Evolutionary conservation across 2,888 invertebrate genomes (phyloP).

Genomic region (Tortricodes alternella): DNA sequence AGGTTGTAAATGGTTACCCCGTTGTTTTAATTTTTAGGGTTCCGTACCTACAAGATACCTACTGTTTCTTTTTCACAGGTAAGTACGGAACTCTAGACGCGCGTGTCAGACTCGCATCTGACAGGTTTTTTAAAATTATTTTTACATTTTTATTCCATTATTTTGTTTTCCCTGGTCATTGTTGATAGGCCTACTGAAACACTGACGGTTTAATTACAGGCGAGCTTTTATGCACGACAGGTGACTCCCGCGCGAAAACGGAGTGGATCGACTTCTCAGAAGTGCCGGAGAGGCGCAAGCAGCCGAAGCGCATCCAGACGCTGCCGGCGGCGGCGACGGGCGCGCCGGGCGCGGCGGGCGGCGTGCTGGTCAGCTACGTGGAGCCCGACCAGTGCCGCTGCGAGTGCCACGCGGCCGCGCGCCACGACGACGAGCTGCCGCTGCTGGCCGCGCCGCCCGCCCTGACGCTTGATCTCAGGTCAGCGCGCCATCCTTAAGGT

Average conservation of each 20-base stretch:
- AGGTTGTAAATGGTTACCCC: too few relatives aligned
- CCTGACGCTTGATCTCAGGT: constrained; percentile 5
- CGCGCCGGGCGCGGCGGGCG: constrained; percentile 60
- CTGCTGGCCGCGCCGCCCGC: constrained; percentile 6
- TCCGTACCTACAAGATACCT: too few relatives aligned
- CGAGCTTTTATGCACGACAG: constrained; percentile 26
- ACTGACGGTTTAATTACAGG: too few relatives aligned
- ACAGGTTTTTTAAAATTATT: too few relatives aligned
- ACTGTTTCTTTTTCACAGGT: too few relatives aligned
- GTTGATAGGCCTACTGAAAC: too few relatives aligned
- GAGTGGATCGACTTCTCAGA: constrained; percentile 95
- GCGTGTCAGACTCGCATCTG: too few relatives aligned
- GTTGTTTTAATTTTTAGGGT: too few relatives aligned
- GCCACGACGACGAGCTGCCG: constrained; percentile 31
- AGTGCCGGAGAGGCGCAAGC: constrained; percentile 91
- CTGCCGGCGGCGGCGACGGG: constrained; percentile 84
- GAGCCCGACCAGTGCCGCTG: constrained; percentile 94
- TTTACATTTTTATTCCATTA: too few relatives aligned
- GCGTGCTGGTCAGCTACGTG: constrained; percentile 87
- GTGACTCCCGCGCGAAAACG: constrained; percentile 52
- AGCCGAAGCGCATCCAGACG: constrained; percentile 92
- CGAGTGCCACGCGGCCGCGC: constrained; percentile 88
- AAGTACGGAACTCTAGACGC: too few relatives aligned
- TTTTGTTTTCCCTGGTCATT: too few relatives aligned
- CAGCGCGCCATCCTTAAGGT: too few relatives aligned